A percentile compares a stretch with the other conserved stretches of the same genome.
These are phyloP conservation scores for Pollenia griseotomentosa DNA, from an alignment of 2,888 invertebrate species.

Conservation along the genomic window DNA sequence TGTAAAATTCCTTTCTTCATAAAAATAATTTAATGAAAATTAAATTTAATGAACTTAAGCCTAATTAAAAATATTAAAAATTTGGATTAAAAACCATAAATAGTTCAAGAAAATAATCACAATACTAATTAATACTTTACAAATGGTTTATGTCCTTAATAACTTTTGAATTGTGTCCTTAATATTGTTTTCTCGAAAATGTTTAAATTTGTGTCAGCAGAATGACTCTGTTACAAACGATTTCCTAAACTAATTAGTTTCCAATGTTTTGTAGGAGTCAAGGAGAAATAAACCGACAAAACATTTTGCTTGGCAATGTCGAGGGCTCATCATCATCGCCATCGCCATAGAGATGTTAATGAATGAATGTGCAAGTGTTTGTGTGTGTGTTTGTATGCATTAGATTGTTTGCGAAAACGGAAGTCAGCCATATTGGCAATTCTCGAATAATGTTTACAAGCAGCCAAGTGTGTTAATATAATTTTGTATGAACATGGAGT, in stretches of 20 bases:
- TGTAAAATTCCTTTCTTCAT: no score
- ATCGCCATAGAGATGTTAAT: constrained; percentile 58
- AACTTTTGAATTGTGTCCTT: no score
- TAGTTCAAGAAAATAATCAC: no score
- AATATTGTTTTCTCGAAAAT: not conserved
- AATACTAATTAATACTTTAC: no score
- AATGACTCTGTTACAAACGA: not conserved
- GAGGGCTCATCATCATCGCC: constrained; percentile 42
- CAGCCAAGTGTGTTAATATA: constrained; percentile 53
- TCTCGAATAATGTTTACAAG: constrained; percentile 58
- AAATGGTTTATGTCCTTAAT: no score
- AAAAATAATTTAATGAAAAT: no score
- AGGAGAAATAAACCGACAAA: not conserved
- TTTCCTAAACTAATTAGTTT: not conserved
- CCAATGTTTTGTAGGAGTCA: not conserved
- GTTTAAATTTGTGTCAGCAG: not conserved
- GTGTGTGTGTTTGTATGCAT: not conserved
- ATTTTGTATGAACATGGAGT: not conserved
- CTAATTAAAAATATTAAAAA: no score
- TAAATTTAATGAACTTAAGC: no score
- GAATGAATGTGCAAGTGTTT: not conserved
- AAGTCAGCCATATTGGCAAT: constrained; percentile 68
- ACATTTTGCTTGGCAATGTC: constrained; percentile 62
- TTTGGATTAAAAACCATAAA: no score
- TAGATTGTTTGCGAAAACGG: constrained; percentile 56